phyloP scores from a whole-genome alignment of 2,888 invertebrate genomes.

The Phanerotoma sp. region DNA sequence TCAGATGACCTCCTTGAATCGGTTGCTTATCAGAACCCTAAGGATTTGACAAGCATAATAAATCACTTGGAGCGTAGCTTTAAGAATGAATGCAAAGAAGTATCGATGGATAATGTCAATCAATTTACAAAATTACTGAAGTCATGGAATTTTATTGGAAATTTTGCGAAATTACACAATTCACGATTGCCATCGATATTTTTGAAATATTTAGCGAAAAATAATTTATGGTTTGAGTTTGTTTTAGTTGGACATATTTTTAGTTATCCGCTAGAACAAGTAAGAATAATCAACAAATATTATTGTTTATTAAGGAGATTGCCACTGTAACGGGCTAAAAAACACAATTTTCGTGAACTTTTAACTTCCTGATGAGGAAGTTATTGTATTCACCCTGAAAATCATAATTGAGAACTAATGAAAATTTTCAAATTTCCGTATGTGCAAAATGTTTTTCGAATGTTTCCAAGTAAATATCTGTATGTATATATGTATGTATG shows the following conservation, averaged over 20 bases:
- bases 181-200: conserved; percentile 64
- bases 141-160: conserved; percentile 64
- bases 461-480: no score
- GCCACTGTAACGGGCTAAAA: no score
- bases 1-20: conserved; percentile 43
- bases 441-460: no score
- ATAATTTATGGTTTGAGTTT: conserved; percentile 72
- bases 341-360: no score
- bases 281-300: conserved; percentile 42
- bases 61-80: conserved; percentile 46
- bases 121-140: conserved; percentile 58
- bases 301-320: no score
- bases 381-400: no score
- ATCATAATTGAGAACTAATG: no score
- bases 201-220: conserved; percentile 63
- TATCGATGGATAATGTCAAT: conserved; percentile 38
- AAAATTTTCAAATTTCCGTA: no score
- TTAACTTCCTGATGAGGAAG: no score
- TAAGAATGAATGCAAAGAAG: conserved; percentile 30
- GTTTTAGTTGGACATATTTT: conserved; percentile 70
- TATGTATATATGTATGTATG: no score
- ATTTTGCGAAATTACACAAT: conserved; percentile 64
- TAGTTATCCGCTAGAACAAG: conserved; percentile 67
- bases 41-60: conserved; percentile 40
- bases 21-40: conserved; percentile 40